A percentile compares a stretch with the other conserved stretches of the same genome.
phyloP scores from a whole-genome alignment of 2,888 invertebrate species.

The Drosophila crucigera region DNA sequence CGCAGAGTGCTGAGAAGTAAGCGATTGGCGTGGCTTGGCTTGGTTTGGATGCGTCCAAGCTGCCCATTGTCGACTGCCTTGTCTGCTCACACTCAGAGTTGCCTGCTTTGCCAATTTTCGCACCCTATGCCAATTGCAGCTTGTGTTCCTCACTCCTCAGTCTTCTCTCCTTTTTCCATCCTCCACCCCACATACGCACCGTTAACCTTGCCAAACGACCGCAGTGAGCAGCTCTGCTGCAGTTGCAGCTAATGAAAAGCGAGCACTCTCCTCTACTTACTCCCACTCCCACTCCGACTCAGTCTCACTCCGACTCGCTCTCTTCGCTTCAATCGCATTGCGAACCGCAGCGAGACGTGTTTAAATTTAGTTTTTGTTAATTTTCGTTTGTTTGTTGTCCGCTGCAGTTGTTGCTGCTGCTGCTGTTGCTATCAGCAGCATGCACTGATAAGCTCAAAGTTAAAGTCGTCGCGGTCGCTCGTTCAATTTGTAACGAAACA shows the following conservation, averaged over 20 bases:
- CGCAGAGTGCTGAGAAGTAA: constrained; percentile 41
- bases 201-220: constrained; percentile 68
- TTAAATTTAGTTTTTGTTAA: constrained; percentile 78
- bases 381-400: constrained; percentile 71
- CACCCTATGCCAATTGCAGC: constrained; percentile 28
- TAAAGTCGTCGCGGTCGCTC: constrained; percentile 60
- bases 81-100: constrained; percentile 4
- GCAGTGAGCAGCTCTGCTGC: constrained; percentile 54
- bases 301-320: constrained; percentile 2
- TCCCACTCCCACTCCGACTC: constrained; percentile 10
- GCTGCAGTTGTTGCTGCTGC: constrained; percentile 30
- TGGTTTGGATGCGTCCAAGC: constrained; percentile 1
- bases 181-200: constrained; percentile 20
- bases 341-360: constrained; percentile 70
- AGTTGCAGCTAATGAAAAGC: constrained; percentile 73
- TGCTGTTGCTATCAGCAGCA: constrained; percentile 51
- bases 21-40: constrained; percentile 29
- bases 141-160: background rate
- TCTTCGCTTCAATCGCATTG: constrained; percentile 21
- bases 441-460: constrained; percentile 65
- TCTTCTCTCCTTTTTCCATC: background rate
- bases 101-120: constrained; percentile 11
- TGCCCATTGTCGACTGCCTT: constrained; percentile 3
- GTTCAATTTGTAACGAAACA: constrained; percentile 75
- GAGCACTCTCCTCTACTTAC: constrained; percentile 11